Percentiles rank a stretch among this genome's conserved stretches.
Conservation (phyloP, 1,140 invertebrate species). For the Ips typographus region DNA sequence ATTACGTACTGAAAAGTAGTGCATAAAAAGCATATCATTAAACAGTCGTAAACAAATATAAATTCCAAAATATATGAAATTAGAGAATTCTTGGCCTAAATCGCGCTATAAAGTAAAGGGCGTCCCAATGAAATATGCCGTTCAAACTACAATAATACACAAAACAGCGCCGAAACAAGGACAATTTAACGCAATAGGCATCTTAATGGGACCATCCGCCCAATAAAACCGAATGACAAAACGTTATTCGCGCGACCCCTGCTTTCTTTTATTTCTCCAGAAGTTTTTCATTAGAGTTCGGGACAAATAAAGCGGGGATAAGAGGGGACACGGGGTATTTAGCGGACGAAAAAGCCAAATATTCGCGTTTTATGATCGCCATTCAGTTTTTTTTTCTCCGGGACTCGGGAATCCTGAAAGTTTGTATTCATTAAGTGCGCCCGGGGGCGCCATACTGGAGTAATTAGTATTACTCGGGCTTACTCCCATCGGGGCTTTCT, state of each 20-base stretch:
- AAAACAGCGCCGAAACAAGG: constrained; percentile 22
- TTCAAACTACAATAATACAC: constrained; percentile 1
- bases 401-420: constrained; percentile 18
- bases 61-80: too few relatives aligned
- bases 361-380: constrained; percentile 33
- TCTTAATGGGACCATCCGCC: constrained; percentile 20
- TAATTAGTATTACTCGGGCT: constrained; percentile 34
- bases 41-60: too few relatives aligned
- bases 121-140: neutral
- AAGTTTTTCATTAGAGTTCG: constrained; percentile 34
- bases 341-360: constrained; percentile 33
- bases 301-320: constrained; percentile 12
- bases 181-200: constrained; percentile 27
- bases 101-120: neutral
- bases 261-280: constrained; percentile 21
- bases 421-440: constrained; percentile 37
- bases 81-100: too few relatives aligned
- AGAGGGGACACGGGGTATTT: constrained; percentile 10
- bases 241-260: constrained; percentile 25
- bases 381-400: constrained; percentile 20
- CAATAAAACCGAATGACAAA: constrained; percentile 29
- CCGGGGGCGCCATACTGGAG: constrained; percentile 29
- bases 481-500: constrained; percentile 1
- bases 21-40: too few relatives aligned
- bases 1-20: too few relatives aligned